A percentile compares a stretch with the other conserved stretches of the same genome.
phyloP scores from a whole-genome alignment of 2,113 vertebrate genomes.

The Menidia beryllina region DNA sequence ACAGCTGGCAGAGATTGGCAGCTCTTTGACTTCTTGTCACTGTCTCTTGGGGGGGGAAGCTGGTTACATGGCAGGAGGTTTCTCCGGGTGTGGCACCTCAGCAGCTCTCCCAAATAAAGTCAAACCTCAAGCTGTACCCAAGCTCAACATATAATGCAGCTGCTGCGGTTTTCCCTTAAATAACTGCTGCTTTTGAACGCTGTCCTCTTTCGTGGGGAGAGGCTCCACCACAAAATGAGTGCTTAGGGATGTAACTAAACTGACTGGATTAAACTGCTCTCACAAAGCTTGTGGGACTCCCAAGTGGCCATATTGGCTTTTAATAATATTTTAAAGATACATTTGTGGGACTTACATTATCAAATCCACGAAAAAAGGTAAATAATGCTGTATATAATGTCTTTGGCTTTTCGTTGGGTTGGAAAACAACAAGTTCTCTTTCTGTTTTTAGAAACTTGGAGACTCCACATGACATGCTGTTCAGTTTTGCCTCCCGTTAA shows the following conservation, averaged over 20 bases:
- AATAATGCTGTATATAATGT: background rate
- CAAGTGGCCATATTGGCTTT: constrained; percentile 55
- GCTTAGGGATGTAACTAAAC: constrained; percentile 54
- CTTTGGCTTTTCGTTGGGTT: background rate
- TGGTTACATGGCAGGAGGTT: constrained; percentile 35
- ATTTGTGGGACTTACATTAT: background rate
- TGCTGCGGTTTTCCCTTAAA: constrained; percentile 79
- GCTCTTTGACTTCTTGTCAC: background rate
- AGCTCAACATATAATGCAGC: constrained; percentile 79
- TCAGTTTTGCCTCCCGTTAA: background rate
- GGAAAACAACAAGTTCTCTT: background rate
- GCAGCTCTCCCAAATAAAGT: constrained; percentile 68
- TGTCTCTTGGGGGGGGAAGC: background rate
- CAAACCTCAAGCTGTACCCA: constrained; percentile 62
- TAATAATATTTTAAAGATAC: background rate
- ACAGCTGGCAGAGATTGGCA: background rate
- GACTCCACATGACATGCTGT: no score
- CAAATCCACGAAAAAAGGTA: background rate
- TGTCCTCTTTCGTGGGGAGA: constrained; percentile 53
- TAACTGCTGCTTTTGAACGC: constrained; percentile 67
- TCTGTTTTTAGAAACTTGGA: background rate
- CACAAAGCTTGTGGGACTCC: constrained; percentile 39
- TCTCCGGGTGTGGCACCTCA: constrained; percentile 74
- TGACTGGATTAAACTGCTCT: constrained; percentile 47
- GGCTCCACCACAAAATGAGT: constrained; percentile 80